Evolutionary conservation across 1,140 invertebrate genomes (phyloP).

Genomic region (Venturia canescens): DNA sequence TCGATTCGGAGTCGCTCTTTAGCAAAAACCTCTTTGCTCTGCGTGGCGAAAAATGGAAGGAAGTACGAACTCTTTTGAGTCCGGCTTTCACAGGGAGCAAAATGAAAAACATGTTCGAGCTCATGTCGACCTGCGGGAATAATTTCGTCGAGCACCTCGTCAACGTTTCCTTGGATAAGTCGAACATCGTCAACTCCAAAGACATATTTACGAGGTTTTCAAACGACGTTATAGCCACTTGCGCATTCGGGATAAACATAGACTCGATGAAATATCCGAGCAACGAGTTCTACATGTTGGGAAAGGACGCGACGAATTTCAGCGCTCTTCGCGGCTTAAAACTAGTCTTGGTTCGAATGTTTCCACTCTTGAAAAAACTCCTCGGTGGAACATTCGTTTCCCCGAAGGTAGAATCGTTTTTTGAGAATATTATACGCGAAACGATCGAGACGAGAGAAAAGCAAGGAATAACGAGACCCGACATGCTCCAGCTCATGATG

Average conservation of each 20-base stretch:
- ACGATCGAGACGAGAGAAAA: conserved; percentile 63
- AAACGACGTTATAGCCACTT: conserved; percentile 58
- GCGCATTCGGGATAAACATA: conserved; percentile 57
- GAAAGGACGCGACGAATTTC: conserved; percentile 62
- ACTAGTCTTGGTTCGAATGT: conserved; percentile 7
- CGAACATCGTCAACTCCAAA: conserved; percentile 28
- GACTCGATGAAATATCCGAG: conserved; percentile 66
- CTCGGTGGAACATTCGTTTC: conserved; percentile 37
- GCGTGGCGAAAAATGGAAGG: conserved; percentile 77
- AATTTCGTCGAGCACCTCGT: conserved; percentile 51
- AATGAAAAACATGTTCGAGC: conserved; percentile 77
- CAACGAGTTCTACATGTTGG: conserved; percentile 75
- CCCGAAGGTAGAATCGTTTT: conserved; percentile 57
- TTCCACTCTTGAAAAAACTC: conserved; percentile 26
- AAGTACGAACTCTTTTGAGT: conserved; percentile 78
- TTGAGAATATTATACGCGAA: conserved; percentile 62
- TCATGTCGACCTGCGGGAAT: conserved; percentile 73
- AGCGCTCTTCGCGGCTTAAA: conserved; percentile 10
- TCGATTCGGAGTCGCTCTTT: conserved; percentile 75
- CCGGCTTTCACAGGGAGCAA: conserved; percentile 80
- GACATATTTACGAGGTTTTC: conserved; percentile 51
- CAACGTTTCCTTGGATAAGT: conserved; percentile 32
- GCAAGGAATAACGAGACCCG: conserved; percentile 56
- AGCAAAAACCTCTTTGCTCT: conserved; percentile 76
- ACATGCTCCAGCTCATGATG: conserved; percentile 71